phyloP scores from a whole-genome alignment of 2,113 vertebrate species.

The Nothocercus nigrocapillus region DNA sequence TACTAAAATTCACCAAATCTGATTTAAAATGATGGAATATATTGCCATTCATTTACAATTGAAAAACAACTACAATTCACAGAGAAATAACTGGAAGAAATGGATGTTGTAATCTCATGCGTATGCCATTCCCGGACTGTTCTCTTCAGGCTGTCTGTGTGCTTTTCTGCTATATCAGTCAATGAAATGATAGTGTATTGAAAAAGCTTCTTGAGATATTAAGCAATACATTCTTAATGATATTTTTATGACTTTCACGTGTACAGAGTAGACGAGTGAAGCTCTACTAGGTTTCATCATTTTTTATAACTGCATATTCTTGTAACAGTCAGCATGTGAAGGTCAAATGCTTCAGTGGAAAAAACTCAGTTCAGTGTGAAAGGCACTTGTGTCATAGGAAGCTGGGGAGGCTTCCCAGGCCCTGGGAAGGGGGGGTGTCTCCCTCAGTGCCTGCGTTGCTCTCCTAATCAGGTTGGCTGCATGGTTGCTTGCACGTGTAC shows the following conservation, averaged over 20 bases:
- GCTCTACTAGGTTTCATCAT: neutral
- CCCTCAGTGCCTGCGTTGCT: neutral
- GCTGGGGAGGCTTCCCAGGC: neutral
- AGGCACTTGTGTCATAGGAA: neutral
- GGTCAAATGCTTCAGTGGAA: neutral
- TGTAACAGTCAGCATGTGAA: neutral
- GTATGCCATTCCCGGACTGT: neutral
- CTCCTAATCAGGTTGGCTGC: neutral
- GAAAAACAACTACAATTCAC: constrained; percentile 26
- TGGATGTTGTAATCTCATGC: constrained; percentile 35
- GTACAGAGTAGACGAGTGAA: neutral
- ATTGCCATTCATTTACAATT: constrained; percentile 48
- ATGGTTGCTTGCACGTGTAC: neutral
- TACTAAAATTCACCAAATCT: constrained; percentile 61
- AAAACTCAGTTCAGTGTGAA: neutral
- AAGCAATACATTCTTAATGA: constrained; percentile 36
- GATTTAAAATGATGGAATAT: constrained; percentile 70
- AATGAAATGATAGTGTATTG: constrained; percentile 25
- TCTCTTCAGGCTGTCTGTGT: constrained; percentile 42
- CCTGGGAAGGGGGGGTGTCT: neutral
- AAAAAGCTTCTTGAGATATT: constrained; percentile 18
- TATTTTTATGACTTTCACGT: constrained; percentile 1
- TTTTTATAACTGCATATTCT: neutral
- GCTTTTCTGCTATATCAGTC: neutral
- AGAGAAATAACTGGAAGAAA: constrained; percentile 47